Conservation (phyloP, 2,113 vertebrate species). For the Spizaetus ornatus region DNA sequence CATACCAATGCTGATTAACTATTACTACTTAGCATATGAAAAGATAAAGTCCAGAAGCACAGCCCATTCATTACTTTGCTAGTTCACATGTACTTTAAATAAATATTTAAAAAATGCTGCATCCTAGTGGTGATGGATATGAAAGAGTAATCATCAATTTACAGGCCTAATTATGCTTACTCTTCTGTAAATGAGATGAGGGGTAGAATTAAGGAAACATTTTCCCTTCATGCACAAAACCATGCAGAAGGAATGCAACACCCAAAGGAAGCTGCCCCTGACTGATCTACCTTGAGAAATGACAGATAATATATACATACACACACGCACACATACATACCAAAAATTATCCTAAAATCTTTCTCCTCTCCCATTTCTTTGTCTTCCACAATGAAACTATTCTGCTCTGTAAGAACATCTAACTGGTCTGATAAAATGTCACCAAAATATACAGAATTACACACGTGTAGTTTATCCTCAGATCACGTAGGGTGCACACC, state of each 20-base stretch:
- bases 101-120: neutral
- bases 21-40: conserved; percentile 29
- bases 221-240: neutral
- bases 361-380: neutral
- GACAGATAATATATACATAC: neutral
- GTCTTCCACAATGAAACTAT: neutral
- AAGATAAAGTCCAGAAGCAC: conserved; percentile 29
- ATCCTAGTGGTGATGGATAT: neutral
- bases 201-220: neutral
- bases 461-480: neutral
- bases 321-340: rapidly evolving
- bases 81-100: neutral
- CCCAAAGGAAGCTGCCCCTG: neutral
- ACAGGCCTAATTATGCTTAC: neutral
- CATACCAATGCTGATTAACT: conserved; percentile 29
- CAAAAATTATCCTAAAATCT: neutral
- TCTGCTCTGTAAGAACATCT: neutral
- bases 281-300: neutral
- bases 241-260: neutral
- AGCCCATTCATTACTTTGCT: neutral
- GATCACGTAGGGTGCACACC: rapidly evolving
- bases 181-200: neutral
- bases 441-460: too few relatives aligned
- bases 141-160: neutral
- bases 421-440: neutral